Percentiles rank a stretch among this genome's conserved stretches.
Evolutionary conservation across 2,113 vertebrate genomes (phyloP).

Genomic region (Mirza zaza): DNA sequence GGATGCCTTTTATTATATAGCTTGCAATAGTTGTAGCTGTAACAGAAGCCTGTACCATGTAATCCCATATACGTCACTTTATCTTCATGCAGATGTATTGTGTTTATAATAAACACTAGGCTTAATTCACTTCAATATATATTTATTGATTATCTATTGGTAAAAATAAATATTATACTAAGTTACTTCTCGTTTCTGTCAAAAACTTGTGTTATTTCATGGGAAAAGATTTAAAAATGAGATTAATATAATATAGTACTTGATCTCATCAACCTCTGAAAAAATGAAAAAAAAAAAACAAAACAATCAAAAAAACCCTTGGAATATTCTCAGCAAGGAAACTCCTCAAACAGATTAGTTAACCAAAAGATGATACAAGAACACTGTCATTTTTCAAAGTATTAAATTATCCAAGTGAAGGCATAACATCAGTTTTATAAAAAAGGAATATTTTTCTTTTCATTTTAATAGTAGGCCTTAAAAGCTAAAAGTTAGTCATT

Average conservation of each 20-base stretch:
- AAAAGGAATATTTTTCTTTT: conserved; percentile 79
- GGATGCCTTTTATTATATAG: not conserved
- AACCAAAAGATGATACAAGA: conserved; percentile 55
- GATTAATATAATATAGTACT: not conserved
- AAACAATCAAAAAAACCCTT: not conserved
- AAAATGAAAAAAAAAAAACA: not conserved
- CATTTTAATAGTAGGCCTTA: conserved; percentile 71
- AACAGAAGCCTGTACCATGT: not conserved
- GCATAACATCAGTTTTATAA: conserved; percentile 68
- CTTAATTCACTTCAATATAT: conserved; percentile 11
- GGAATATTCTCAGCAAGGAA: conserved; percentile 8
- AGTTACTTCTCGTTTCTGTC: not conserved
- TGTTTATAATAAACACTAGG: not conserved
- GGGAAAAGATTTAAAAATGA: not conserved
- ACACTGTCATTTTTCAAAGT: conserved; percentile 37
- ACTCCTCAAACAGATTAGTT: conserved; percentile 53
- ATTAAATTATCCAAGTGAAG: conserved; percentile 72
- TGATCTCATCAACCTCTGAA: not conserved
- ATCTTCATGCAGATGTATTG: not conserved
- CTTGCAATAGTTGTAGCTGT: not conserved
- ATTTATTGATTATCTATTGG: not conserved
- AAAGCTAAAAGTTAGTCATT: conserved; percentile 79
- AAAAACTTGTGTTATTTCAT: conserved; percentile 11
- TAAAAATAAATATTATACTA: not conserved
- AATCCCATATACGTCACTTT: not conserved